Conservation (phyloP, 2,113 vertebrate genomes). For the Hippolais icterina region DNA sequence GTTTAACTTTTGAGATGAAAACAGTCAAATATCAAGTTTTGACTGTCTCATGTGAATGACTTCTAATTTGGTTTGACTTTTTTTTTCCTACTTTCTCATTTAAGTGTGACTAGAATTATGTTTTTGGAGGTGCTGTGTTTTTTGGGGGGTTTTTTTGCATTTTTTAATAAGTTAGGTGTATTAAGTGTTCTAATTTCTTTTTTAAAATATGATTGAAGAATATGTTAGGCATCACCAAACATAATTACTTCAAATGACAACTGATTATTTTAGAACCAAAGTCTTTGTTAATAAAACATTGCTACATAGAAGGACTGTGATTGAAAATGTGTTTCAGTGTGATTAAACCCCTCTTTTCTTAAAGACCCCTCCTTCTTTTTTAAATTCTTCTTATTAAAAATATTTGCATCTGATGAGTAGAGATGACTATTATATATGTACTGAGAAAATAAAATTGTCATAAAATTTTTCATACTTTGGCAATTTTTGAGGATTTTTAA, state of each 20-base stretch:
- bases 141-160: neutral
- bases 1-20: neutral
- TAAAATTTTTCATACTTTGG: neutral
- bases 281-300: neutral
- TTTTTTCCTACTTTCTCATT: neutral
- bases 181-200: neutral
- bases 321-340: neutral
- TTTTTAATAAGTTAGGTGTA: neutral
- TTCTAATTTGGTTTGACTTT: neutral
- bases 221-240: neutral
- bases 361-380: accelerated
- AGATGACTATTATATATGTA: neutral
- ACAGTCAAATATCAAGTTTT: neutral
- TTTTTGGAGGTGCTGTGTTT: neutral
- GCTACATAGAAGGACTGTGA: neutral
- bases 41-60: neutral
- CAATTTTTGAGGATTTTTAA: neutral
- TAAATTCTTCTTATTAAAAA: neutral
- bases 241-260: neutral
- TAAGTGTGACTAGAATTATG: neutral
- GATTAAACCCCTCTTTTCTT: neutral
- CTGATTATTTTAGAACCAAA: neutral
- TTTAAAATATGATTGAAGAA: neutral
- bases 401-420: neutral
- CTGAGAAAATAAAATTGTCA: neutral